Conservation (phyloP, 2,797 vertebrate genomes). For the Triplophysa yarkandensis region DNA sequence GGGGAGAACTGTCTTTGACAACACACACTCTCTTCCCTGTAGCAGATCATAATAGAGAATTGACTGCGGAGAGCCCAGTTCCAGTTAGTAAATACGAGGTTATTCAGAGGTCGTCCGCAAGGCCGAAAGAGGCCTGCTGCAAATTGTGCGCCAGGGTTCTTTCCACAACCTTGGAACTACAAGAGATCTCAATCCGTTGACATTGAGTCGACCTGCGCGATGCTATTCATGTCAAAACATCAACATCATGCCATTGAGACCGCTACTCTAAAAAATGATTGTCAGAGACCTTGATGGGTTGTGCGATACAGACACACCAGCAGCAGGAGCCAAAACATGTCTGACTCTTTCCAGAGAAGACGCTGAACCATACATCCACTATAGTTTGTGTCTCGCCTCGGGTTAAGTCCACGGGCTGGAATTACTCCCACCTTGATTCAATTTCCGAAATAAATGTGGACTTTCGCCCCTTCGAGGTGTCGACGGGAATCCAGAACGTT, state of each 20-base stretch:
- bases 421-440: neutral
- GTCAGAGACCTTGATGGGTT: neutral
- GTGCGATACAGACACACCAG: neutral
- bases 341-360: neutral
- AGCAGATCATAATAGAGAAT: conserved; percentile 17
- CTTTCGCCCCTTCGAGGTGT: too few species aligned
- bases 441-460: neutral
- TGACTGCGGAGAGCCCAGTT: conserved; percentile 12
- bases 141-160: conserved; percentile 2
- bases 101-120: conserved; percentile 9
- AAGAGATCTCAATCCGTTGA: neutral
- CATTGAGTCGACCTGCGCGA: neutral
- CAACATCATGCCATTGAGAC: neutral
- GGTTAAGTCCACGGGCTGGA: neutral
- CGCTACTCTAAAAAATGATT: neutral
- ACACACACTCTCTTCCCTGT: conserved; percentile 26
- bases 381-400: neutral
- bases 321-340: neutral
- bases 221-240: neutral
- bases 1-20: conserved; percentile 40
- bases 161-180: conserved; percentile 43
- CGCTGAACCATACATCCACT: neutral
- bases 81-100: conserved; percentile 45
- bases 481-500: neutral
- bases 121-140: neutral